These are phyloP conservation scores for Hirundichthys speculiger DNA, from an alignment of 2,113 vertebrate species.

Conservation along the genomic window DNA sequence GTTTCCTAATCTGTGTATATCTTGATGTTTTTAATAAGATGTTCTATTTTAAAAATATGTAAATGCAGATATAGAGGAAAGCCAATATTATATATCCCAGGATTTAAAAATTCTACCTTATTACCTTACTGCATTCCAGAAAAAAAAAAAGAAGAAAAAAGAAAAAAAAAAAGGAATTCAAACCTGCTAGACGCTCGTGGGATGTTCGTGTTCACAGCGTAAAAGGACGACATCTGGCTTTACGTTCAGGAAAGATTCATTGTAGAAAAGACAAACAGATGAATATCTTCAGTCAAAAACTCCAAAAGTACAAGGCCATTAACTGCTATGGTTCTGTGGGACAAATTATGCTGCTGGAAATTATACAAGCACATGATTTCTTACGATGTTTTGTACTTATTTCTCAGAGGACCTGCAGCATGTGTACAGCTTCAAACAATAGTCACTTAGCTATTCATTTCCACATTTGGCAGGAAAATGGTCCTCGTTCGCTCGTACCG, in stretches of 20 bases:
- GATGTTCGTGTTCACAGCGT: conserved; percentile 88
- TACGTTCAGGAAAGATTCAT: conserved; percentile 84
- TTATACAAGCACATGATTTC: conserved; percentile 84
- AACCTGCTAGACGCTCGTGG: no score
- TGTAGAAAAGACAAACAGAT: conserved; percentile 59
- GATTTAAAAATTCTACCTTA: conserved; percentile 91
- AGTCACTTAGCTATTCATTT: conserved; percentile 51
- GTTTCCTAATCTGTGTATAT: conserved; percentile 99
- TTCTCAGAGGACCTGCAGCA: conserved; percentile 64
- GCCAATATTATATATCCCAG: conserved; percentile 93
- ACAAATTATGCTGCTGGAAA: conserved; percentile 78
- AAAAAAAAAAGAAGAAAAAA: conserved; percentile 68
- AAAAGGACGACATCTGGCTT: conserved; percentile 93
- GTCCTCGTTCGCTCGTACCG: conserved; percentile 48
- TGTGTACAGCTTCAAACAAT: conserved; percentile 62
- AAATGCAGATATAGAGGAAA: conserved; percentile 99
- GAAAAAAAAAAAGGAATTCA: no score
- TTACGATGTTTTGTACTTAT: conserved; percentile 78
- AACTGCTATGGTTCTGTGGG: conserved; percentile 81
- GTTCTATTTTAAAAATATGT: conserved; percentile 99
- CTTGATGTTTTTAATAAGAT: conserved; percentile 99
- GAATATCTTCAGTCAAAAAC: conserved; percentile 43
- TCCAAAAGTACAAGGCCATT: conserved; percentile 76
- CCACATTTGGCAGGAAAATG: conserved; percentile 43
- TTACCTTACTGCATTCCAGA: conserved; percentile 91